These are phyloP conservation scores for Cuculus canorus DNA, from an alignment of 2,797 vertebrate genomes.

Conservation along the genomic window DNA sequence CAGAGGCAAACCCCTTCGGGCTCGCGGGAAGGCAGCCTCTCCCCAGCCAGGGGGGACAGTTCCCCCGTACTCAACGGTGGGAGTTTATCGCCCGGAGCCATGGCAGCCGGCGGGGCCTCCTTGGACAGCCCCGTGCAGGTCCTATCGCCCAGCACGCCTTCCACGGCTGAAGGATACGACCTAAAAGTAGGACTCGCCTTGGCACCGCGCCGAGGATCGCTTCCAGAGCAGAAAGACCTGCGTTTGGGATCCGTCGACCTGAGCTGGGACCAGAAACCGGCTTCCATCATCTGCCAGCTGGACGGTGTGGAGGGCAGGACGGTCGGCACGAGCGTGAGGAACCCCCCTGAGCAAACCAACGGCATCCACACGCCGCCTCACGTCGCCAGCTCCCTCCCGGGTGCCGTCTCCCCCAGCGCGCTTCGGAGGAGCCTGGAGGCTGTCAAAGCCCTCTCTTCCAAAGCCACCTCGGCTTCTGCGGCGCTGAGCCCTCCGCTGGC, in stretches of 20 bases:
- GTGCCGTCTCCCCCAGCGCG: constrained; percentile 89
- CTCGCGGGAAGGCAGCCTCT: constrained; percentile 91
- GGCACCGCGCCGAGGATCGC: constrained; percentile 68
- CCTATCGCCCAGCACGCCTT: constrained; percentile 81
- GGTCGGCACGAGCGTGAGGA: constrained; percentile 23
- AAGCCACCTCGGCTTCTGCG: constrained; percentile 43
- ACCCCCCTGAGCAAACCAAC: constrained; percentile 87
- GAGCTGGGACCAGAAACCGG: constrained; percentile 86
- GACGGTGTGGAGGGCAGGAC: constrained; percentile 71
- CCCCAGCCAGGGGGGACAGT: constrained; percentile 87
- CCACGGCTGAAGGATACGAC: constrained; percentile 74
- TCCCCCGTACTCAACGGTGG: constrained; percentile 90
- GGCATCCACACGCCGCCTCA: constrained; percentile 87
- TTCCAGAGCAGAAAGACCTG: constrained; percentile 80
- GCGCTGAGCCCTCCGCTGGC: constrained; percentile 71
- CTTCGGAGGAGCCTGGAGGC: constrained; percentile 92
- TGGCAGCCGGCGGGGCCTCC: constrained; percentile 36
- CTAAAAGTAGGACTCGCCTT: constrained; percentile 67
- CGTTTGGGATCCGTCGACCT: constrained; percentile 81
- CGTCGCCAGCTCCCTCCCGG: constrained; percentile 77
- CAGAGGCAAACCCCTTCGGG: constrained; percentile 82
- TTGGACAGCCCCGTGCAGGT: constrained; percentile 89
- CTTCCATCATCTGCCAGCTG: constrained; percentile 46
- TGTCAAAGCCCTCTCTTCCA: constrained; percentile 87
- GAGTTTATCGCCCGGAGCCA: constrained; percentile 83